Evolutionary conservation across 2,888 invertebrate species (phyloP), one percentile per base, ranked within the genome.

Genomic region (Bellardia pandia): DNA sequence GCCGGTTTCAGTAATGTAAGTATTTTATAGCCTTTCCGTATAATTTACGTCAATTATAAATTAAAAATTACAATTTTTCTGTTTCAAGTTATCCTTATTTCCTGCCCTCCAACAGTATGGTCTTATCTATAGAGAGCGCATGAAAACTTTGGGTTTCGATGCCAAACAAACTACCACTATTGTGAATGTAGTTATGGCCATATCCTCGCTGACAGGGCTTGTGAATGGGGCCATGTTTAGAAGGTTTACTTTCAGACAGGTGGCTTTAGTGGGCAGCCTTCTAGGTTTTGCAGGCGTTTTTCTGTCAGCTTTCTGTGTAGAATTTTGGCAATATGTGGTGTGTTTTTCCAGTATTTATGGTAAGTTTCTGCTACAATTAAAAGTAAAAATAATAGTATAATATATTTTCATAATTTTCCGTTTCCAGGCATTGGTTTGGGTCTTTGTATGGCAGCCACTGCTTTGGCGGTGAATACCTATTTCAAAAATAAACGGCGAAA

Each of bases 1-100:
- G 95, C 96, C 58, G 96, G 96, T 88, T 94, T 96, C 89, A 96
- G 96, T 71, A 96, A 96, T 91, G 96, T 96, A 93, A 95, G 96
- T 95, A 48, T 8, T 45, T 7, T n/a, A 9, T 37, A 3, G 0
- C 3, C 4, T 4, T 6, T 4, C 3, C 37, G 37, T 2, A 16
- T 33, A 40, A 23, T 71, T 48, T 56, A 14, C 9, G 51, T 77
- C 51, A 16, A 37, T 56, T 1, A 1, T 23, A 23, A 23, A 23
- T 23, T 23, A 2, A n/a, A 60, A 33, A 60, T 2, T 16, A 77
- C 37, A 8, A 37, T 23, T 48, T 62, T 9, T 11, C 8, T 51
- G 62, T 40, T 60, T 76, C 1, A 94, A 97, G 96, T 93, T 96
- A 51, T 95, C 95, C 88, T 94, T 95, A 60, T 94, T 96, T 84